Evolutionary conservation across 2,797 vertebrate genomes (phyloP).

Genomic region (Nothura maculosa): DNA sequence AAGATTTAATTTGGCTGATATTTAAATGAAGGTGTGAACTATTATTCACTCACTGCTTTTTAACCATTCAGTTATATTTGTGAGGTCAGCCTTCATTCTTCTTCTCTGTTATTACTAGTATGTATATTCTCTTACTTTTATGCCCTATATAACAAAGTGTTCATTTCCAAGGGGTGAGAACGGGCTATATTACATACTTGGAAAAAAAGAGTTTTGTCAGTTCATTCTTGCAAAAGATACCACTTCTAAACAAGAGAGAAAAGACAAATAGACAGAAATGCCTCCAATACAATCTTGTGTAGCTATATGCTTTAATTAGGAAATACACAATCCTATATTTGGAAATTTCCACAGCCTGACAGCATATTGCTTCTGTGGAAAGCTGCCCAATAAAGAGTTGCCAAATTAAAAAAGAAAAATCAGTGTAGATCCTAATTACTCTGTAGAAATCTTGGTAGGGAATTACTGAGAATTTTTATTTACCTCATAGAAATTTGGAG

Average conservation of each 20-base stretch:
- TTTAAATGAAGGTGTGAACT: background rate
- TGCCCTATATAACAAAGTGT: background rate
- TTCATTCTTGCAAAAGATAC: background rate
- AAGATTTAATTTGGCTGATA: background rate
- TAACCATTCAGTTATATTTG: background rate
- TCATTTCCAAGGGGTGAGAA: background rate
- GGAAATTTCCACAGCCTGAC: background rate
- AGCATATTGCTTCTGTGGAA: background rate
- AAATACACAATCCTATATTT: background rate
- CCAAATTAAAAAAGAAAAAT: background rate
- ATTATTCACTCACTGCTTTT: background rate
- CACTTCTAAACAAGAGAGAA: background rate
- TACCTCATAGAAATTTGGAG: background rate
- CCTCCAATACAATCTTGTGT: background rate
- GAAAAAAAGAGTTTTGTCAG: background rate
- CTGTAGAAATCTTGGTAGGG: background rate
- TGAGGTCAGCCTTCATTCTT: background rate
- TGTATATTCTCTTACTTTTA: background rate
- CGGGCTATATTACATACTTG: background rate
- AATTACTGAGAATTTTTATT: background rate
- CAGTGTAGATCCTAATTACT: background rate
- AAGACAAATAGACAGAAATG: fast-evolving
- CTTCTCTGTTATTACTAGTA: background rate
- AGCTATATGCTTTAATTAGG: background rate
- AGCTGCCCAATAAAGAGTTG: background rate